These are phyloP conservation scores for Regulus satrapa DNA, from an alignment of 2,113 vertebrate species.

Conservation along the genomic window DNA sequence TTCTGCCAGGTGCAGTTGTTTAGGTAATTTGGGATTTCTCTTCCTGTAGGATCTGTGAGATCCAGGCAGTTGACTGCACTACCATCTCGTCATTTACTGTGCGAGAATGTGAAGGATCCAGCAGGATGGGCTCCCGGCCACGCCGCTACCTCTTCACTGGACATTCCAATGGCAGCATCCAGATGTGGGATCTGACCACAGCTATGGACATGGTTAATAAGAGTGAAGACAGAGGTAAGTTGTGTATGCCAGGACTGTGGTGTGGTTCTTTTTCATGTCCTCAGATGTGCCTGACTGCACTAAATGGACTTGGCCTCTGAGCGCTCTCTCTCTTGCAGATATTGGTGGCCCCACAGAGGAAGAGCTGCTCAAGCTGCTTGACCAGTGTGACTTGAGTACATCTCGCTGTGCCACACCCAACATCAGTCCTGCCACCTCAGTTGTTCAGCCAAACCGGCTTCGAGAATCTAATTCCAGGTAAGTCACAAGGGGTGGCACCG, in stretches of 20 bases:
- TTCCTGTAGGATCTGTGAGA: conserved; percentile 89
- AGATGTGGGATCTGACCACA: conserved; percentile 98
- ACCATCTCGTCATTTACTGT: conserved; percentile 94
- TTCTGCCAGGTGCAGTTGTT: neutral
- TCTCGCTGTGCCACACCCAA: conserved; percentile 96
- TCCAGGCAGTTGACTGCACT: conserved; percentile 93
- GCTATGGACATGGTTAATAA: conserved; percentile 95
- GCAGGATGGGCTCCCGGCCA: conserved; percentile 94
- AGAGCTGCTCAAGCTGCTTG: conserved; percentile 90
- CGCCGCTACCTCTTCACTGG: conserved; percentile 95
- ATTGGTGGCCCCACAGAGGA: conserved; percentile 92
- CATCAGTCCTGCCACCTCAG: conserved; percentile 93
- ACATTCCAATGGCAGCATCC: conserved; percentile 95
- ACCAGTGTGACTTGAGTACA: conserved; percentile 94
- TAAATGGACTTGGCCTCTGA: neutral
- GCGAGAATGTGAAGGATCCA: conserved; percentile 94
- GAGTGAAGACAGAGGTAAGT: conserved; percentile 84
- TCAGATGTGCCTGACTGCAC: neutral
- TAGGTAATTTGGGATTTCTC: neutral
- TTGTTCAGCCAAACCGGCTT: conserved; percentile 89
- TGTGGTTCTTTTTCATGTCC: neutral
- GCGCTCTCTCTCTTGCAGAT: conserved; percentile 68
- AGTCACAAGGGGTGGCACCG: neutral
- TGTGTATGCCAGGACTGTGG: neutral
- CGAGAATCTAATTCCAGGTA: conserved; percentile 92